Evolutionary conservation across 2,797 vertebrate species (phyloP), one percentile per base, ranked within the genome.

Genomic region (Notolepis coatsorum): DNA sequence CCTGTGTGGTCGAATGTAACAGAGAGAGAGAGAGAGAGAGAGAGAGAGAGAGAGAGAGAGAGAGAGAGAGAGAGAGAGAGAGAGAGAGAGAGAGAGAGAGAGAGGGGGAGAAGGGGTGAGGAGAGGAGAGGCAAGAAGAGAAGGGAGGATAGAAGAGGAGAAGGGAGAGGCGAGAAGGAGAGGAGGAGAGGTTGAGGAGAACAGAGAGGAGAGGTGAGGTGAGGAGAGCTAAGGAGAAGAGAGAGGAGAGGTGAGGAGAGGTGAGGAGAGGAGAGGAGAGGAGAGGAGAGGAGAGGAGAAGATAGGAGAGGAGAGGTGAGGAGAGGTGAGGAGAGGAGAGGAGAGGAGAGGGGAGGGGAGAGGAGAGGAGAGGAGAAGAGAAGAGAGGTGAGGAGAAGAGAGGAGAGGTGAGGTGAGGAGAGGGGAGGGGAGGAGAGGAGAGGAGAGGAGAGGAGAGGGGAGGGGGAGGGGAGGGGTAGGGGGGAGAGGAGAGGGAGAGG

Each of bases 11-110:
- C n/a, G n/a, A n/a, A n/a, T n/a, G n/a, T n/a, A n/a, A n/a, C n/a
- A n/a, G n/a, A n/a, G n/a, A n/a, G n/a, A n/a, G n/a, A n/a, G n/a
- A n/a, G n/a, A n/a, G n/a, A n/a, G 9, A 43, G 37, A 39, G 12
- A 4, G 68, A 54, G 66, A 46, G 25, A 1, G 21, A 1, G 47
- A 38, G 53, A 39, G 28, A 61, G 41, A 57, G 45, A 27, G 49
- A 20, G 18, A 20, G 25, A 48, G 23, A 13, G 61, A 59, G 31
- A 46, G 42, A 5, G 2, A 20, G 46, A 53, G 38, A 17, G 51
- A 33, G 27, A 13, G 48, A 50, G 28, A 28, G 20, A 45, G 43
- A 17, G 57, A 42, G 17, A 35, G 13, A 4, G 37, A 39, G n/a
- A n/a, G n/a, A n/a, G n/a, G n/a, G n/a, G n/a, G n/a, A n/a, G n/a